phyloP scores from a whole-genome alignment of 2,113 vertebrate species.

The Noctilio leporinus region DNA sequence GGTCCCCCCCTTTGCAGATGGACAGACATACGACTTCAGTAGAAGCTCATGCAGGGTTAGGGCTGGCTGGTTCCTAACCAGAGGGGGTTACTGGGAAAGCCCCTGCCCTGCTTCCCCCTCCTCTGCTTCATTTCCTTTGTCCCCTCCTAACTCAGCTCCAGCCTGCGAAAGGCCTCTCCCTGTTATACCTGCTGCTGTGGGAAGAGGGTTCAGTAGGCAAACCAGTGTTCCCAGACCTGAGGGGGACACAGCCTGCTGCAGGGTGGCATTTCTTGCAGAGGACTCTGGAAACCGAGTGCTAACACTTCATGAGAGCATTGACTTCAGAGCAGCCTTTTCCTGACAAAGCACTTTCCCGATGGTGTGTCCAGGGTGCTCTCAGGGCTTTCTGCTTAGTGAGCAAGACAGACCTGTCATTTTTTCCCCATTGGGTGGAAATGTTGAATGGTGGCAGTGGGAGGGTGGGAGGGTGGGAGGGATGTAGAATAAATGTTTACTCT shows the following conservation, averaged over 20 bases:
- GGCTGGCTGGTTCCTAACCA: not conserved
- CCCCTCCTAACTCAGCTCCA: not conserved
- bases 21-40: not conserved
- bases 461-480: not conserved
- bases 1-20: not conserved
- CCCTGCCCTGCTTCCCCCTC: not conserved
- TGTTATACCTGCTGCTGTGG: rapidly evolving
- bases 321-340: not conserved
- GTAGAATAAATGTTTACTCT: not conserved
- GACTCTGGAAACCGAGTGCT: not conserved
- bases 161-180: not conserved
- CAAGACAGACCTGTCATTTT: not conserved
- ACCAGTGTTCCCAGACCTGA: too few species aligned
- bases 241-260: not conserved
- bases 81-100: not conserved
- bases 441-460: not conserved
- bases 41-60: not conserved
- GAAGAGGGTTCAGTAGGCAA: not conserved
- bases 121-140: not conserved
- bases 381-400: slow-evolving; percentile 14
- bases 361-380: not conserved
- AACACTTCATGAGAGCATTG: not conserved
- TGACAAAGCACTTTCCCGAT: not conserved
- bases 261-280: not conserved
- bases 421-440: not conserved